These are phyloP conservation scores for Tethea ocularis DNA, from an alignment of 2,888 invertebrate species.

Conservation along the genomic window DNA sequence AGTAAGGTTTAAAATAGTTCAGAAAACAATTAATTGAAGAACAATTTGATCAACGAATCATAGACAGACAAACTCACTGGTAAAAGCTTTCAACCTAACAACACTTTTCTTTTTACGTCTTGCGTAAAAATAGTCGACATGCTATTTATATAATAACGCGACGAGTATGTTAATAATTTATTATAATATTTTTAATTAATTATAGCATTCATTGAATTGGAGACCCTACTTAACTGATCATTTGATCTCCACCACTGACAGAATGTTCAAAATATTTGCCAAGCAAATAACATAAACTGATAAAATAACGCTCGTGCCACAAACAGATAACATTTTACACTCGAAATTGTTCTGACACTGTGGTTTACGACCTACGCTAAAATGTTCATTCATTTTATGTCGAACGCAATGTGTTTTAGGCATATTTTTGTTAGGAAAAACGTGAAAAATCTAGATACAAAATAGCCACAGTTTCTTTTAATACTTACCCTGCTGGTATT, in stretches of 20 bases:
- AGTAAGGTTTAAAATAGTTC: too few species aligned
- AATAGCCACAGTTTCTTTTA: neutral
- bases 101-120: too few species aligned
- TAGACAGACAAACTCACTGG: too few species aligned
- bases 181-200: neutral
- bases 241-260: slow-evolving; percentile 28
- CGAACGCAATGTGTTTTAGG: slow-evolving; percentile 16
- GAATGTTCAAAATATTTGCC: slow-evolving; percentile 65
- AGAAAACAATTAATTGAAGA: too few species aligned
- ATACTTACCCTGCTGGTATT: neutral
- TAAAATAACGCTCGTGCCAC: slow-evolving; percentile 67
- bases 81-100: too few species aligned
- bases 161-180: neutral
- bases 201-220: neutral
- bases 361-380: slow-evolving; percentile 27
- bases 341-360: slow-evolving; percentile 35
- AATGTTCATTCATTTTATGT: slow-evolving; percentile 31
- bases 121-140: too few species aligned
- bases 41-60: too few species aligned
- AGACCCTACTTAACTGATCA: slow-evolving; percentile 17
- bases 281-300: slow-evolving; percentile 59
- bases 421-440: slow-evolving; percentile 21
- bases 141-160: too few species aligned
- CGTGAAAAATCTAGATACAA: slow-evolving; percentile 7
- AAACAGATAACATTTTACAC: slow-evolving; percentile 59